phyloP scores from a whole-genome alignment of 2,797 vertebrate species.

The Brachyalestes nurse region DNA sequence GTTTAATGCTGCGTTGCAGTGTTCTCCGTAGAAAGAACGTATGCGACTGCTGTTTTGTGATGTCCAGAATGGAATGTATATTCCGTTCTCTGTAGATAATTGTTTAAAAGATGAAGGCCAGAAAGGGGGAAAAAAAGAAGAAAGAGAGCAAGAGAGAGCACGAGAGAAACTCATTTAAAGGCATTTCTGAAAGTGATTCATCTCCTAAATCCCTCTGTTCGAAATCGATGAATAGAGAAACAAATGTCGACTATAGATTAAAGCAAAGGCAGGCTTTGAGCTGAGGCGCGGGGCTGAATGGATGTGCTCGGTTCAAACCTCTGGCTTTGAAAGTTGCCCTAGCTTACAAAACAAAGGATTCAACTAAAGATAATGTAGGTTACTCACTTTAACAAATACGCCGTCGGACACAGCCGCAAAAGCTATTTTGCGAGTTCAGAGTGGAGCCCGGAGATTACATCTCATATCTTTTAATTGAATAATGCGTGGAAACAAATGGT shows the following conservation, averaged over 20 bases:
- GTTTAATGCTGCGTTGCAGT: not conserved
- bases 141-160: slow-evolving; percentile 21
- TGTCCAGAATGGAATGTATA: slow-evolving; percentile 56
- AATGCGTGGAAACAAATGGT: slow-evolving; percentile 9
- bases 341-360: slow-evolving; percentile 49
- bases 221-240: slow-evolving; percentile 72
- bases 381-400: not conserved
- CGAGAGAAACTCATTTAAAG: slow-evolving; percentile 76
- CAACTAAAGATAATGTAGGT: slow-evolving; percentile 33
- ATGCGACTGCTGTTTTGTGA: slow-evolving; percentile 49
- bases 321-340: slow-evolving; percentile 23
- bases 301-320: slow-evolving; percentile 28
- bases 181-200: slow-evolving; percentile 80
- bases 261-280: slow-evolving; percentile 71
- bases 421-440: slow-evolving; percentile 20
- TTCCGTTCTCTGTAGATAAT: slow-evolving; percentile 68
- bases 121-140: slow-evolving; percentile 50
- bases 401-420: not conserved
- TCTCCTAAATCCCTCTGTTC: slow-evolving; percentile 77
- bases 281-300: slow-evolving; percentile 48
- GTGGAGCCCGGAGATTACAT: slow-evolving; percentile 15
- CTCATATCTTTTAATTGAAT: slow-evolving; percentile 33
- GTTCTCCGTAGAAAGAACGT: slow-evolving; percentile 42
- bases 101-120: slow-evolving; percentile 55
- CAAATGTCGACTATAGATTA: slow-evolving; percentile 73